Conservation (phyloP, 2,113 vertebrate species). For the Columba livia region DNA sequence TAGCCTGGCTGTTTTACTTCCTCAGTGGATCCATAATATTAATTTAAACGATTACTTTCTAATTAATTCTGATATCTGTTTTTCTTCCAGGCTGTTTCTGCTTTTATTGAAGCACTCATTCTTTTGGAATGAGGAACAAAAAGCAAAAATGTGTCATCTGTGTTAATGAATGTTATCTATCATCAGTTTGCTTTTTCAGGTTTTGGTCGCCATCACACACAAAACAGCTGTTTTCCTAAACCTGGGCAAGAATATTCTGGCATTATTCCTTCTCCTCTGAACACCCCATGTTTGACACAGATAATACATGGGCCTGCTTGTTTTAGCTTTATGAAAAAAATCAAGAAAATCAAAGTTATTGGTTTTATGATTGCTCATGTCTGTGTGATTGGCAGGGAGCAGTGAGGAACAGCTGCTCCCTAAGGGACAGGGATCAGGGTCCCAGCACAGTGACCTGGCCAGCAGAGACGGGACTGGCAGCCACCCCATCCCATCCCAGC, state of each 20-base stretch:
- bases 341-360: background rate
- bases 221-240: background rate
- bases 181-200: background rate
- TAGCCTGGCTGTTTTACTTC: background rate
- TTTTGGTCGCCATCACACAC: background rate
- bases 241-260: background rate
- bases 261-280: background rate
- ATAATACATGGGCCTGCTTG: background rate
- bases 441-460: fast-evolving
- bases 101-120: background rate
- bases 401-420: background rate
- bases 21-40: background rate
- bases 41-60: background rate
- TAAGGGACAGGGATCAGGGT: background rate
- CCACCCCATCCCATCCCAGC: background rate
- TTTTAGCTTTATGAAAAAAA: background rate
- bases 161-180: conserved; percentile 15
- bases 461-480: background rate
- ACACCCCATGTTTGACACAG: background rate
- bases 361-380: background rate
- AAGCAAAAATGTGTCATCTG: background rate
- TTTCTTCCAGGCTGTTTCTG: background rate
- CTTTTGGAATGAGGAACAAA: background rate
- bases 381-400: background rate
- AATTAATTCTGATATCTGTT: background rate